Percentiles rank a stretch among this genome's conserved stretches.
phyloP scores from a whole-genome alignment of 64 coral and sea anemone species.

The Porites australiensis region DNA sequence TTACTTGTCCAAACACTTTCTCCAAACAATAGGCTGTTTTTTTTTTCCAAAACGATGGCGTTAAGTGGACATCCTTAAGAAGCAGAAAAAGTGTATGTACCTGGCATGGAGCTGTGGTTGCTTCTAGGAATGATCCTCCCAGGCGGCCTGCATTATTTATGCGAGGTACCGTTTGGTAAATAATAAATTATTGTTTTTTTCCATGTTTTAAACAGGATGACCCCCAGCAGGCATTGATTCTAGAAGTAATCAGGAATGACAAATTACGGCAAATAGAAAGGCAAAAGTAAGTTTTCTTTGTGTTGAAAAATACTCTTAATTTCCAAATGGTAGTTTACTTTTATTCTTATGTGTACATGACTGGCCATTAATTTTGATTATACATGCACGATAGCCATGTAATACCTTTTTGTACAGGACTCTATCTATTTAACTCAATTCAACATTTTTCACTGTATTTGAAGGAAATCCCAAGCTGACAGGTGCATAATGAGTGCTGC shows the following conservation, averaged over 20 bases:
- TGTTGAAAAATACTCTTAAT: too few relatives aligned
- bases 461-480: slow-evolving; percentile 97
- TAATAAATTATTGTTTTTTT: neutral
- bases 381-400: neutral
- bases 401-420: neutral
- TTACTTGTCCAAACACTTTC: too few relatives aligned
- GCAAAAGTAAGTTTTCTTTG: slow-evolving; percentile 70
- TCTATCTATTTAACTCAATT: neutral
- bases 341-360: too few relatives aligned
- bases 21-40: too few relatives aligned
- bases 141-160: too few relatives aligned
- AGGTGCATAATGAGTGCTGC: slow-evolving; percentile 91
- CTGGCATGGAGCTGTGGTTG: too few relatives aligned
- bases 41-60: too few relatives aligned
- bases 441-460: slow-evolving; percentile 1
- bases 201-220: slow-evolving; percentile 77
- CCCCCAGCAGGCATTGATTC: slow-evolving; percentile 82
- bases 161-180: neutral
- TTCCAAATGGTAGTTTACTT: too few relatives aligned
- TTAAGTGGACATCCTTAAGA: too few relatives aligned
- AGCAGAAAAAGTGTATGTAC: too few relatives aligned
- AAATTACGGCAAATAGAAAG: slow-evolving; percentile 92
- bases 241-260: slow-evolving; percentile 99
- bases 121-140: too few relatives aligned
- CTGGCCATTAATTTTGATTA: neutral